A percentile compares a stretch with the other conserved stretches of the same genome.
Conservation (phyloP, 2,888 invertebrate genomes). For the Magallana nippona region DNA sequence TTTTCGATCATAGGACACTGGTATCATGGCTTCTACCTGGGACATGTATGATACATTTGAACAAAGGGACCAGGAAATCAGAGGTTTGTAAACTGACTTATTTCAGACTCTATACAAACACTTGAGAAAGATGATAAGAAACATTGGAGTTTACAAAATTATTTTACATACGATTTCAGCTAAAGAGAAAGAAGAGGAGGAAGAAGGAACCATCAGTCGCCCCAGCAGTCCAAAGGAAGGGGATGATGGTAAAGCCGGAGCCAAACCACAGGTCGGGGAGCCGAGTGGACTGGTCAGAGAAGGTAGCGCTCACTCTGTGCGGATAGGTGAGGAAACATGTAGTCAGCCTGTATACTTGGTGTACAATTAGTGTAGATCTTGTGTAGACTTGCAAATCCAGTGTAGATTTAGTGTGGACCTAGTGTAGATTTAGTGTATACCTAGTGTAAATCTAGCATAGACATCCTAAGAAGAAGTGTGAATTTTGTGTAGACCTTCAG, state of each 20-base stretch:
- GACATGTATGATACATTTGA: conserved; percentile 79
- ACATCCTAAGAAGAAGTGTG: no score
- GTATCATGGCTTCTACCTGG: conserved; percentile 76
- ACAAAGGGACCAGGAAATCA: conserved; percentile 64
- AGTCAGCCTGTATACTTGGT: neutral
- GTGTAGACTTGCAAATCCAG: no score
- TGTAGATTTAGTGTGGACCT: no score
- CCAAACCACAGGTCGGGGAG: conserved; percentile 41
- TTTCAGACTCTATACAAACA: no score
- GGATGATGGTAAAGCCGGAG: conserved; percentile 46
- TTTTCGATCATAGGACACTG: conserved; percentile 70
- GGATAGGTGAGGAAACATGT: conserved; percentile 55
- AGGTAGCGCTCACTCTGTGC: conserved; percentile 58
- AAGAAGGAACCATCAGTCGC: conserved; percentile 71
- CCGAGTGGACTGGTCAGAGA: conserved; percentile 50
- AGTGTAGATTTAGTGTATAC: no score
- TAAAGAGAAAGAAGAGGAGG: conserved; percentile 65
- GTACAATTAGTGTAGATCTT: no score
- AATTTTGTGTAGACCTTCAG: no score
- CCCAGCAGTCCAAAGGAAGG: conserved; percentile 69
- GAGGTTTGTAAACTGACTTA: conserved; percentile 58
- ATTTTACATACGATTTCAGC: conserved; percentile 47
- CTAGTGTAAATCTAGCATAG: no score
- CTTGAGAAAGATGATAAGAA: conserved; percentile 70
- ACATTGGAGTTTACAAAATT: conserved; percentile 60